A percentile compares a stretch with the other conserved stretches of the same genome.
Conservation (phyloP, 92 coral and sea anemone genomes). For the Diadumene lineata region DNA sequence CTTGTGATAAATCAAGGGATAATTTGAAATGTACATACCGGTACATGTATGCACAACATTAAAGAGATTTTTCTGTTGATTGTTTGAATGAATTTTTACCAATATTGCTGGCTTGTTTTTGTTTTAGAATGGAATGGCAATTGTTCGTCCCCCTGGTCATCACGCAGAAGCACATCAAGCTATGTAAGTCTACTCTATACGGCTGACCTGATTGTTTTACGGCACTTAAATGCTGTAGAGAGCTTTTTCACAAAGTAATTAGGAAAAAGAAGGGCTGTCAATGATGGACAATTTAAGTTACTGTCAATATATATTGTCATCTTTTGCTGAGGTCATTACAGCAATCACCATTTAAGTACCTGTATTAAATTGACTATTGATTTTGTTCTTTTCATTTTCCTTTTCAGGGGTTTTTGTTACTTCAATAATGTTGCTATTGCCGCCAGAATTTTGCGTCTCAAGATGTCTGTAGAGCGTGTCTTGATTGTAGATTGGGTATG, state of each 20-base stretch:
- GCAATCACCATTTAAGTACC: no score
- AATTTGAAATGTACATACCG: no score
- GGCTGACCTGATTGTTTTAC: background rate
- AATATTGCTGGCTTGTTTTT: background rate
- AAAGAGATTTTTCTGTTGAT: background rate
- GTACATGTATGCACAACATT: background rate
- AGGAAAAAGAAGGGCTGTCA: background rate
- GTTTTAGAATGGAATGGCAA: conserved; percentile 89
- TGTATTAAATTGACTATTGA: no score
- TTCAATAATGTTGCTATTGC: conserved; percentile 97
- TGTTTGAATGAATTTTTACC: no score
- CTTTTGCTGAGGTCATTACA: no score
- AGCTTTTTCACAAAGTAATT: background rate
- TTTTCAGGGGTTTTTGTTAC: conserved; percentile 92
- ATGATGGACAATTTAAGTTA: no score
- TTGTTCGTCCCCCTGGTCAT: conserved; percentile 97
- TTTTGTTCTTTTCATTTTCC: background rate
- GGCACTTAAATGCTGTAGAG: background rate
- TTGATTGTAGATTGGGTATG: conserved; percentile 98
- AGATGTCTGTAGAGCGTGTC: conserved; percentile 90
- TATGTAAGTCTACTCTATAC: conserved; percentile 77
- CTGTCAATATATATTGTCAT: no score
- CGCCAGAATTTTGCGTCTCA: conserved; percentile 90
- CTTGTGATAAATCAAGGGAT: no score
- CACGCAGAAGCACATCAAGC: conserved; percentile 99